Evolutionary conservation across 1,140 invertebrate genomes (phyloP).

Genomic region (Anastatus disparis): DNA sequence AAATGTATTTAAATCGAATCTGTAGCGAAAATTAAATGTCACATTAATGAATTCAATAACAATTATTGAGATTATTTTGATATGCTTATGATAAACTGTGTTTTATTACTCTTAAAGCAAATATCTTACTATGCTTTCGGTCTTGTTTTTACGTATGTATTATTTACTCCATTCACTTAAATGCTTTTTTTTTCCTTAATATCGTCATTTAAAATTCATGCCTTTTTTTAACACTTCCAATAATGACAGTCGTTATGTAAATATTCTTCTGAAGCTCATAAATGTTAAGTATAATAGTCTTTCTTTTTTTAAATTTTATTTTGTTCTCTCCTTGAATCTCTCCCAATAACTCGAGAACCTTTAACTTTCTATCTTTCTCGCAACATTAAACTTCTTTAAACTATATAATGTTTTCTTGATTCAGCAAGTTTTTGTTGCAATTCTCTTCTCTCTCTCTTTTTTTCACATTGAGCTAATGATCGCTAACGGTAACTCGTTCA

Average conservation of each 20-base stretch:
- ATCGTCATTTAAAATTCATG: too few species aligned
- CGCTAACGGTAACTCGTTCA: slow-evolving; percentile 54
- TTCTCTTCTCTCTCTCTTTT: not conserved
- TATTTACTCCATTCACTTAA: too few species aligned
- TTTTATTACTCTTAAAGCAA: too few species aligned
- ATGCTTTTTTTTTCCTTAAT: too few species aligned
- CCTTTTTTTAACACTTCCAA: not conserved
- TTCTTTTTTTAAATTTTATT: not conserved
- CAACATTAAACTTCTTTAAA: not conserved
- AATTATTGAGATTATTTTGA: too few species aligned
- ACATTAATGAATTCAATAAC: too few species aligned
- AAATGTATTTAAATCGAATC: too few species aligned
- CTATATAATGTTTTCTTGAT: too few species aligned
- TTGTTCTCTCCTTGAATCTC: not conserved
- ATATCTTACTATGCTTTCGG: too few species aligned
- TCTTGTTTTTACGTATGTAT: too few species aligned
- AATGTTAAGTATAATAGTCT: slow-evolving; percentile 19
- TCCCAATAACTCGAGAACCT: not conserved
- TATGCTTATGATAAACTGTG: too few species aligned
- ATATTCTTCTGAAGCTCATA: slow-evolving; percentile 24
- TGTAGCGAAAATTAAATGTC: too few species aligned
- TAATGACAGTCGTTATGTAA: slow-evolving; percentile 12
- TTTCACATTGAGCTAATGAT: slow-evolving; percentile 52
- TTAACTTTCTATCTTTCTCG: slow-evolving; percentile 3
- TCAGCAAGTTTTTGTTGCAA: slow-evolving; percentile 17